Base-by-base conservation (phyloP, 1,140 invertebrate genomes). In the Daktulosphaira vitifoliae region DNA sequence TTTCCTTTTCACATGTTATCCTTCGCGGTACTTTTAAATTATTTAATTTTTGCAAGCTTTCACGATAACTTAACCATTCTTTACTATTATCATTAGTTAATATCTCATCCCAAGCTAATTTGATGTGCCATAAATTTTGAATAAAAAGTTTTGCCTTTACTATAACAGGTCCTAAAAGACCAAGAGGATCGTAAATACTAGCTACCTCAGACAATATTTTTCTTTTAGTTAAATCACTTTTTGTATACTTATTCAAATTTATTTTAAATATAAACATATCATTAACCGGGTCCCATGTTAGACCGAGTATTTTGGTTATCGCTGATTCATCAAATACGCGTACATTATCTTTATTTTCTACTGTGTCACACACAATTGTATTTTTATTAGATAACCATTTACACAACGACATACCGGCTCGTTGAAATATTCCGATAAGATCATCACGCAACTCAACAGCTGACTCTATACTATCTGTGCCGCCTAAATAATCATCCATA, bases 401-500 rank as follows among this genome's bases (percentile, higher is more conserved):
- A 4, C 23, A 23, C 15, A 50, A 38, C 16, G 2, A n/a, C 20
- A 67, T 15, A 1, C 44, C 44, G 3, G 39, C 51, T 8, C 44
- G 38, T 13, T 22, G 29, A 23, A 64, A 26, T 16, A 46, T 39
- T 11, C 3, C 5, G 2, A 46, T 22, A 23, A 64, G n/a, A 3
- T 25, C 20, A 13, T 25, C 26, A 6, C 25, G 44, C n/a, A 33
- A 29, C 15, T 38, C 13, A 1, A 37, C 37, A 1, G 51, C 54
- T 7, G 13, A 44, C 15, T 56, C 39, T 20, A 9, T 9, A 1
- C 29, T 48, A 6, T 56, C 44, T 1, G 33, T 11, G 6, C 37
- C 53, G 8, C 8, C 18, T 15, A 56, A 20, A 20, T 38, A 73
- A 69, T 80, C 77, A 67, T 80, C 78, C 3, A 79, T 73, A 67